Percentiles rank a stretch among this genome's conserved stretches.
These are phyloP conservation scores for Drosophila equinoxialis DNA, from an alignment of 1,140 invertebrate genomes.

Conservation along the genomic window DNA sequence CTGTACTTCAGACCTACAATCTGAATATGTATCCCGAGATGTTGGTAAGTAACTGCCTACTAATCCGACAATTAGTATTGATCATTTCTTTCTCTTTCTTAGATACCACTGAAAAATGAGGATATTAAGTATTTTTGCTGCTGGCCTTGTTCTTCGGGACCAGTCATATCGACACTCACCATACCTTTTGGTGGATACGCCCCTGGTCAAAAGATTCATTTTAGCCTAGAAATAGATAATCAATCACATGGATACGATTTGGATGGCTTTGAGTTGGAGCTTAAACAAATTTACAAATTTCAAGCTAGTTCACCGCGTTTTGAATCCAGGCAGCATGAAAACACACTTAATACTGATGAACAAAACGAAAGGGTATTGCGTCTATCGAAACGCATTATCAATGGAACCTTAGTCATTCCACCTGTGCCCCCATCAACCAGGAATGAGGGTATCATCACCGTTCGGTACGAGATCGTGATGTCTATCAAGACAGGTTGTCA, in stretches of 20 bases:
- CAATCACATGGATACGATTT: constrained; percentile 63
- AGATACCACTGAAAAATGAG: constrained; percentile 61
- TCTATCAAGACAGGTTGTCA: constrained; percentile 58
- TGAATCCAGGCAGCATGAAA: constrained; percentile 36
- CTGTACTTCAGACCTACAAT: too few relatives aligned
- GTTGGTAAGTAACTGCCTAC: neutral
- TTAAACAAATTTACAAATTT: constrained; percentile 56
- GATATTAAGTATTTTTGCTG: constrained; percentile 67
- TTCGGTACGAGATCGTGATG: constrained; percentile 51
- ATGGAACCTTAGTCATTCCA: constrained; percentile 57
- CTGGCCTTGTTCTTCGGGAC: constrained; percentile 73
- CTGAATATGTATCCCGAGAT: too few relatives aligned
- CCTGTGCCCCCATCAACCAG: constrained; percentile 82
- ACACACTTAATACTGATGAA: constrained; percentile 28
- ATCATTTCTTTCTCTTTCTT: neutral
- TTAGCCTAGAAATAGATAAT: constrained; percentile 59
- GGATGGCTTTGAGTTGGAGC: constrained; percentile 34
- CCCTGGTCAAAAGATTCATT: constrained; percentile 67
- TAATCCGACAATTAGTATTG: neutral
- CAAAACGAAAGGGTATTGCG: constrained; percentile 52
- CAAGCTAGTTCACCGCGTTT: constrained; percentile 39
- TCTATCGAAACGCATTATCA: constrained; percentile 58
- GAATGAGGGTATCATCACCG: constrained; percentile 46
- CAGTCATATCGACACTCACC: constrained; percentile 53
- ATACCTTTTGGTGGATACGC: constrained; percentile 75